Conservation (phyloP, 2,797 vertebrate species). For the Peromyscus melanophrys region DNA sequence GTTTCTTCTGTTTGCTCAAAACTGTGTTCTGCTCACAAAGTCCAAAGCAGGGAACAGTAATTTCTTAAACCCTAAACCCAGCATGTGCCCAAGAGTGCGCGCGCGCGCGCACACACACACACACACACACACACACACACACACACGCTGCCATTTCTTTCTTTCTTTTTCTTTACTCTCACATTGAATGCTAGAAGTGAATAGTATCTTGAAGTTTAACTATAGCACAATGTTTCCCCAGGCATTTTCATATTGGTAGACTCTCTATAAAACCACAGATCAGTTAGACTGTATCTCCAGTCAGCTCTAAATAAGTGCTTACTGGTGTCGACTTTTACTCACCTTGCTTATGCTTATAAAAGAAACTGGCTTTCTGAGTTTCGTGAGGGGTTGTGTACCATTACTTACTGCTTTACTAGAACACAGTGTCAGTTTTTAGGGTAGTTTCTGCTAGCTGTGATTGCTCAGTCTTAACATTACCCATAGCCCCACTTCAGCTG, state of each 20-base stretch:
- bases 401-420: neutral
- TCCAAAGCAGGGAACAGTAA: neutral
- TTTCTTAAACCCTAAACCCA: neutral
- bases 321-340: neutral
- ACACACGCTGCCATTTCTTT: neutral
- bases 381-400: neutral
- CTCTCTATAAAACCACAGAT: neutral
- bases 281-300: neutral
- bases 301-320: neutral
- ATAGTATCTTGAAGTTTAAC: neutral
- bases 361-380: constrained; percentile 36
- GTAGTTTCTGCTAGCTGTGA: neutral
- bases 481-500: too few species aligned
- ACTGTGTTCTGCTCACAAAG: neutral
- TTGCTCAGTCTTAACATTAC: neutral
- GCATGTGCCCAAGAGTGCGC: neutral
- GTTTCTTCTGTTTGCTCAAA: constrained; percentile 2
- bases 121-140: too few species aligned
- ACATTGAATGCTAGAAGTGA: constrained; percentile 3
- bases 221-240: neutral
- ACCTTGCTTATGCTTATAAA: neutral
- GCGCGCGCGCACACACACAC: too few species aligned
- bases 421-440: neutral
- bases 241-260: neutral
- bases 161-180: neutral